Evolutionary conservation across 1,140 invertebrate genomes (phyloP), one percentile per base, ranked within the genome.

Genomic region (Asbolus verrucosus): DNA sequence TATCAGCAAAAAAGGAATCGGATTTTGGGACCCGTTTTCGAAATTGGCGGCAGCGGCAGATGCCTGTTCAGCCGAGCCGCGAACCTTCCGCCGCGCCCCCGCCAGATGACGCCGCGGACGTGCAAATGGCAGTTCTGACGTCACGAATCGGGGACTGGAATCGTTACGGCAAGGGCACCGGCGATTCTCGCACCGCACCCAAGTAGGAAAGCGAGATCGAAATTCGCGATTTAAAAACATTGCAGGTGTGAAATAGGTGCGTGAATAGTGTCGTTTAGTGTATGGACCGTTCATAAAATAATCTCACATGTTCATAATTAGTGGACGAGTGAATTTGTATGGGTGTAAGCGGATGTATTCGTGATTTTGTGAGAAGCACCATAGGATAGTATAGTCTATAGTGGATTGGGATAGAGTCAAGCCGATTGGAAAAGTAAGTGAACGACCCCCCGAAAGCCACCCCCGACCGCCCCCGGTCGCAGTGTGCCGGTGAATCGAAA

Each of bases 121-220:
- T 38, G 71, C n/a, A 75, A 46, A 77, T 77, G 76, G 76, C 71
- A 36, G 68, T 46, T 71, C 71, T 79, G 78, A 79, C 78, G 78
- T 79, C 78, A 79, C 72, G 71, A 71, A 65, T 74, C 73, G 73
- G 74, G 76, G 77, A 65, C 73, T 74, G 75, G 76, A 79, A 77
- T 79, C 77, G 78, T 78, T 78, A 78, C 73, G 70, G 73, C 76
- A 79, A 76, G 78, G 75, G 75, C 76, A 77, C 75, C 74, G 74
- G 72, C 67, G 63, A 65, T 68, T 60, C 36, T 72, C 68, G 72
- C 69, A 76, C 75, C 75, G 73, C 75, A 76, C 75, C 75, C 75
- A 76, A 65, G 46, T 36, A 69, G 30, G 16, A 50, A 61, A 67
- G 41, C 65, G 66, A 70, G 62, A 27, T 1, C 19, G 60, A 74